Conservation (phyloP, 2,888 invertebrate species). For the Germaria angustata region DNA sequence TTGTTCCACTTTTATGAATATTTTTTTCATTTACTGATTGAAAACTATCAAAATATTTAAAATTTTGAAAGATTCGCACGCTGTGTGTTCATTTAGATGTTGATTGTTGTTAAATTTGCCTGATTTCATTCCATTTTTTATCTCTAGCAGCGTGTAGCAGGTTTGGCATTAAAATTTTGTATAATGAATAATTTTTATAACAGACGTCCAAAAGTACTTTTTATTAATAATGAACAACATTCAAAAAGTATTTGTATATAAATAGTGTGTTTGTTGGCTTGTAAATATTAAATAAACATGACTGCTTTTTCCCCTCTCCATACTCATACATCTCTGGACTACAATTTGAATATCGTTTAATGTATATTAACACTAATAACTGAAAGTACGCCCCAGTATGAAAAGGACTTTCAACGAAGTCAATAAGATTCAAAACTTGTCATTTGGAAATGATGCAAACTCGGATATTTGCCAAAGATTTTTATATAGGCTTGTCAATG, state of each 20-base stretch:
- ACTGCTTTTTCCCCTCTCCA: not conserved
- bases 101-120: not conserved
- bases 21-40: constrained; percentile 1
- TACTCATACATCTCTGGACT: not conserved
- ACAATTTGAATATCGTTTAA: not conserved
- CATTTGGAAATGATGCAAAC: too few species aligned
- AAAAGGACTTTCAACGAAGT: too few species aligned
- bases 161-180: not conserved
- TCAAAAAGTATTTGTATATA: not conserved
- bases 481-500: too few species aligned
- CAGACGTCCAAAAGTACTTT: not conserved
- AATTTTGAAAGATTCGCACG: constrained; percentile 30
- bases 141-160: not conserved
- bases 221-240: not conserved
- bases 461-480: too few species aligned
- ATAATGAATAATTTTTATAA: constrained; percentile 1
- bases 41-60: constrained; percentile 50
- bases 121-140: not conserved
- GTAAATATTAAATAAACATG: constrained; percentile 44
- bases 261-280: constrained; percentile 35
- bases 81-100: constrained; percentile 24
- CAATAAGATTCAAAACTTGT: too few species aligned
- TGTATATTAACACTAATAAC: constrained; percentile 9
- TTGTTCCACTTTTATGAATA: not conserved
- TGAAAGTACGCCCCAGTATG: too few species aligned